A percentile compares a stretch with the other conserved stretches of the same genome.
Evolutionary conservation across 2,888 invertebrate species (phyloP).

Genomic region (Spodoptera exigua): DNA sequence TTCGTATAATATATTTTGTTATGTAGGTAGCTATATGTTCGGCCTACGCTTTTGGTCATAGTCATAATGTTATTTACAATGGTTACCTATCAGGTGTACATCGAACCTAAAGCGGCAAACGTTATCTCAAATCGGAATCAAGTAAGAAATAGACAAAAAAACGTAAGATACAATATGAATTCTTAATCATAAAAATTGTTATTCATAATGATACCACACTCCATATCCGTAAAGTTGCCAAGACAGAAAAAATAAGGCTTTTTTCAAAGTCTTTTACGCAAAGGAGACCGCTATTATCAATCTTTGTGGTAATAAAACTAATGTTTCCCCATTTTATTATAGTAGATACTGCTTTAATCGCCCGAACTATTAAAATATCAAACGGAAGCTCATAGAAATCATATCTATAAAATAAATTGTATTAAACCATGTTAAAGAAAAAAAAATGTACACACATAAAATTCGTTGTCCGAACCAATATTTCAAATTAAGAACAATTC

Average conservation of each 20-base stretch:
- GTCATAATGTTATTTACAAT: constrained; percentile 9
- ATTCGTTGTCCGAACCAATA: constrained; percentile 78
- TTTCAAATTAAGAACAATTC: constrained; percentile 89
- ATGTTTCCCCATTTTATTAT: constrained; percentile 74
- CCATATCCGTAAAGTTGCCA: constrained; percentile 57
- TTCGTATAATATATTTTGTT: too few relatives aligned
- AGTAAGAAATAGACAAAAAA: constrained; percentile 56
- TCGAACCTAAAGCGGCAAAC: background rate
- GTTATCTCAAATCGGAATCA: constrained; percentile 54
- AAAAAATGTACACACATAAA: constrained; percentile 70
- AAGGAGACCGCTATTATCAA: constrained; percentile 68
- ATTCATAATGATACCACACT: constrained; percentile 57
- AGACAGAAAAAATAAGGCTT: constrained; percentile 44
- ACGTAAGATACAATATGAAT: constrained; percentile 54
- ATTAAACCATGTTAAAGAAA: constrained; percentile 77
- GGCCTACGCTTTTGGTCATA: too few relatives aligned
- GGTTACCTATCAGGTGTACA: constrained; percentile 2
- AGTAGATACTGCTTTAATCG: constrained; percentile 67
- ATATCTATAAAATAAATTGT: constrained; percentile 78
- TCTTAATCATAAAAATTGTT: constrained; percentile 57
- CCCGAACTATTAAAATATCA: constrained; percentile 76
- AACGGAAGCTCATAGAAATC: constrained; percentile 82
- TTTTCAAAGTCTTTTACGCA: constrained; percentile 58
- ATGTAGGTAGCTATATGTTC: too few relatives aligned
- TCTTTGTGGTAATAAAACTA: constrained; percentile 72